A percentile compares a stretch with the other conserved stretches of the same genome.
Conservation (phyloP, 2,113 vertebrate genomes). For the Phycodurus eques region DNA sequence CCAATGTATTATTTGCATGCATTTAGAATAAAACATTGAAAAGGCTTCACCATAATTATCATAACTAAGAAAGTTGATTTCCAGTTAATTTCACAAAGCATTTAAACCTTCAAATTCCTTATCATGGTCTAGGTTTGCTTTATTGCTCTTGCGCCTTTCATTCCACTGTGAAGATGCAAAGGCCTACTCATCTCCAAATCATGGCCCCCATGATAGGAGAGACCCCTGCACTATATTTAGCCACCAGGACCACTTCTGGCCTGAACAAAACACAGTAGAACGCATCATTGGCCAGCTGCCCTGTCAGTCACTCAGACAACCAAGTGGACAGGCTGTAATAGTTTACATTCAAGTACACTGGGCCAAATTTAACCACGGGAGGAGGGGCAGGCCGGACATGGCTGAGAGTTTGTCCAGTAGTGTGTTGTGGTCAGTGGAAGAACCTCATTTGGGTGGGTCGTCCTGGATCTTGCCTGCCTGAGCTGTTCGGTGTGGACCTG, state of each 20-base stretch:
- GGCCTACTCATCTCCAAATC: conserved; percentile 57
- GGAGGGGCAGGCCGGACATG: conserved; percentile 35
- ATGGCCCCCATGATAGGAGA: conserved; percentile 64
- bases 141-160: conserved; percentile 2
- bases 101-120: neutral
- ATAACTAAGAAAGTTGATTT: neutral
- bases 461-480: conserved; percentile 33
- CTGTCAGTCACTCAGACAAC: conserved; percentile 57
- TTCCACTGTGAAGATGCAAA: conserved; percentile 40
- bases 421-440: conserved; percentile 44
- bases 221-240: conserved; percentile 69
- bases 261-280: conserved; percentile 39
- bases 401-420: conserved; percentile 44
- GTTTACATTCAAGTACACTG: conserved; percentile 62
- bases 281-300: conserved; percentile 57
- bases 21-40: too few species aligned
- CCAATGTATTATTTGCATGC: too few species aligned
- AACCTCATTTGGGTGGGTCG: conserved; percentile 14
- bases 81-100: neutral
- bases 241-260: conserved; percentile 47
- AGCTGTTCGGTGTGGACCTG: conserved; percentile 32
- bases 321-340: conserved; percentile 47
- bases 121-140: neutral
- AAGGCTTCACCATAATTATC: too few species aligned
- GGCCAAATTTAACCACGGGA: conserved; percentile 67